Percentiles rank a stretch among this genome's conserved stretches.
phyloP scores from a whole-genome alignment of 2,797 vertebrate genomes.

The Oreortyx pictus region DNA sequence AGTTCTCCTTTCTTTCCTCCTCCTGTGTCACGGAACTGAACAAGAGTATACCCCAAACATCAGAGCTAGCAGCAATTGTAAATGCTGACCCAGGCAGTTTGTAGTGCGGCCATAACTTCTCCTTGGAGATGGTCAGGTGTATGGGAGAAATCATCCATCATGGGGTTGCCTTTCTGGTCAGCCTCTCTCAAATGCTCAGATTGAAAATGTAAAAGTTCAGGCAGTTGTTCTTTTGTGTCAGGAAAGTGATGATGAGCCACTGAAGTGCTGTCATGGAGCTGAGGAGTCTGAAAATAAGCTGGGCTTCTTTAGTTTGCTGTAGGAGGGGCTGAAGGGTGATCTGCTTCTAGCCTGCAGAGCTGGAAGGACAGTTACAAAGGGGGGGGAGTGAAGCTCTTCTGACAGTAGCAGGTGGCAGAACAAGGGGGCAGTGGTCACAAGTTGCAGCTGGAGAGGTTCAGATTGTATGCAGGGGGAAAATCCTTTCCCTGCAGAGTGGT shows the following conservation, averaged over 20 bases:
- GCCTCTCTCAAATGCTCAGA: background rate
- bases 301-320: background rate
- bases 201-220: background rate
- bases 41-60: background rate
- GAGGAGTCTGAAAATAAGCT: accelerated
- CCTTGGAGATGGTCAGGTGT: background rate
- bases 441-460: background rate
- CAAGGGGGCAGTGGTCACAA: accelerated
- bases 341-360: background rate
- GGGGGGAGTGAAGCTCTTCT: background rate
- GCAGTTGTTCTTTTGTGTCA: background rate
- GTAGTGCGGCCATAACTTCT: background rate
- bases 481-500: background rate
- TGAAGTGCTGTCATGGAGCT: background rate
- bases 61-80: background rate
- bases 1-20: background rate
- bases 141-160: background rate
- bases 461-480: background rate
- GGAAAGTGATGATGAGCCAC: background rate
- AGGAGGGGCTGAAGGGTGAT: background rate
- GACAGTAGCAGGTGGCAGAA: background rate
- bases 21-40: background rate
- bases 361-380: background rate
- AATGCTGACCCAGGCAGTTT: background rate
- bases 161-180: background rate